Percentiles rank a stretch among this genome's conserved stretches.
phyloP scores from a whole-genome alignment of 2,888 invertebrate species.

The Tethea ocularis region DNA sequence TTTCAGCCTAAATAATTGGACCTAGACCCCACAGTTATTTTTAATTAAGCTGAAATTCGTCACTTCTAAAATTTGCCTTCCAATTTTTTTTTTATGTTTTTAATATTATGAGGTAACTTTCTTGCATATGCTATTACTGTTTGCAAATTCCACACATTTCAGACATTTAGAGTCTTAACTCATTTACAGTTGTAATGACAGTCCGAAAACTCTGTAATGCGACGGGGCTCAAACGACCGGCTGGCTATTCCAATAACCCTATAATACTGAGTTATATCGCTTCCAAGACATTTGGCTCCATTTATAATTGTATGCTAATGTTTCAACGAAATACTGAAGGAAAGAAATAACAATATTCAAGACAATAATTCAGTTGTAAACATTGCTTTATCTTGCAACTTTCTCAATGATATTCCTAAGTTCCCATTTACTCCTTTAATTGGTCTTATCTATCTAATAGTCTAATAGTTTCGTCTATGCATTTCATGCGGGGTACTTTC shows the following conservation, averaged over 20 bases:
- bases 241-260: constrained; percentile 60
- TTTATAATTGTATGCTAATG: constrained; percentile 27
- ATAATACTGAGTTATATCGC: constrained; percentile 50
- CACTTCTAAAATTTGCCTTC: too few species aligned
- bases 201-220: constrained; percentile 33
- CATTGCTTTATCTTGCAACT: too few species aligned
- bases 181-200: constrained; percentile 36
- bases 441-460: neutral
- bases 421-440: neutral
- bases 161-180: constrained; percentile 18
- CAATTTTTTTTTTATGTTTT: too few species aligned
- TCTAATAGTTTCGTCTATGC: constrained; percentile 8
- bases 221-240: constrained; percentile 51
- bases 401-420: too few species aligned
- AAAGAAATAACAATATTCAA: neutral
- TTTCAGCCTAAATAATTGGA: too few species aligned
- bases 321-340: constrained; percentile 8
- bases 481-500: constrained; percentile 42
- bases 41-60: too few species aligned
- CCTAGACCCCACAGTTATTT: too few species aligned
- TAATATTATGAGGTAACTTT: neutral
- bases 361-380: too few species aligned
- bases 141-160: constrained; percentile 20
- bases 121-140: neutral
- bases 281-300: constrained; percentile 38